phyloP scores from a whole-genome alignment of 2,888 invertebrate genomes.

The Diaphora mendica region DNA sequence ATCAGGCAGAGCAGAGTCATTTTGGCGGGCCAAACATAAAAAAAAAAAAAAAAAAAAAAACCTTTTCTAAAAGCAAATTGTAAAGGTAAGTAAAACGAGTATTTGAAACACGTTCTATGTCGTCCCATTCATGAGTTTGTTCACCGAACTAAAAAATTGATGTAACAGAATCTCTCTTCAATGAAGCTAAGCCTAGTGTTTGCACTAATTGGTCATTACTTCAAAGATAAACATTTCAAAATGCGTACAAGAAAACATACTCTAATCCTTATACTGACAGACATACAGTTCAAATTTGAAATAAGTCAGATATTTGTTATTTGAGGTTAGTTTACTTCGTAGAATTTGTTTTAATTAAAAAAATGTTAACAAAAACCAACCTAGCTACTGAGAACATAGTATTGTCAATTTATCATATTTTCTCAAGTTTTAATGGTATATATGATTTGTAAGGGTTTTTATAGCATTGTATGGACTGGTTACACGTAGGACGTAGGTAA shows the following conservation, averaged over 20 bases:
- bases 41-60: too few species aligned
- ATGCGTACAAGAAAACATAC: slow-evolving; percentile 19
- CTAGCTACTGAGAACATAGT: slow-evolving; percentile 54
- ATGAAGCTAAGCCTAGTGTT: slow-evolving; percentile 68
- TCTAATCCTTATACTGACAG: slow-evolving; percentile 16
- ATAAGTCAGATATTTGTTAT: neutral
- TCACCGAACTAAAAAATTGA: slow-evolving; percentile 44
- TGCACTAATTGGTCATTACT: slow-evolving; percentile 73
- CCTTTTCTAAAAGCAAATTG: slow-evolving; percentile 11
- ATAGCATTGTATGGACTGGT: slow-evolving; percentile 23
- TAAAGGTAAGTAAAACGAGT: slow-evolving; percentile 31
- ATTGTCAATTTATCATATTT: slow-evolving; percentile 74
- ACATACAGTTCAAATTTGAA: slow-evolving; percentile 45
- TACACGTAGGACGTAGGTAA: slow-evolving; percentile 46
- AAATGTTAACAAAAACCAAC: slow-evolving; percentile 65
- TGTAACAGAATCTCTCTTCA: slow-evolving; percentile 62
- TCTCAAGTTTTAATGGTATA: slow-evolving; percentile 71
- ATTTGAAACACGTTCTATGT: slow-evolving; percentile 48
- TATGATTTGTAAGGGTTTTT: slow-evolving; percentile 56
- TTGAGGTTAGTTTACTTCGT: slow-evolving; percentile 21
- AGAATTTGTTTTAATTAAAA: slow-evolving; percentile 60
- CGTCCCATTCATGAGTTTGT: slow-evolving; percentile 61
- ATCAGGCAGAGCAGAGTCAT: too few species aligned
- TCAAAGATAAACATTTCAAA: slow-evolving; percentile 40
- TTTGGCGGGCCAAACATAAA: too few species aligned